These are phyloP conservation scores for Rhabditophanes sp. DNA, from an alignment of 2,888 invertebrate species.

Conservation along the genomic window DNA sequence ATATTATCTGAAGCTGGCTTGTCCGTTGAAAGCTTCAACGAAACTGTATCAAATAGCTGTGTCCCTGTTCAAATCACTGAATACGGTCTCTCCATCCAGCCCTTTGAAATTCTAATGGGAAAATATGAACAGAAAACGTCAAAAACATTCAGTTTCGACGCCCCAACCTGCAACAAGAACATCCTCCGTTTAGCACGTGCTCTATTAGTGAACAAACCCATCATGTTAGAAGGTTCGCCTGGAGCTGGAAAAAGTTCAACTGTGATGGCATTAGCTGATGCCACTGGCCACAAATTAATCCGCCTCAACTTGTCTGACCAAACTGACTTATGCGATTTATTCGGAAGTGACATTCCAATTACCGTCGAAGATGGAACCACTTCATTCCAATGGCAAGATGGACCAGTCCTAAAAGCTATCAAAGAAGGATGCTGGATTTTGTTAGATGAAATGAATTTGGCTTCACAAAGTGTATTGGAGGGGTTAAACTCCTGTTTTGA, in stretches of 20 bases:
- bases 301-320: slow-evolving; percentile 95
- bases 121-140: too few species aligned
- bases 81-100: too few species aligned
- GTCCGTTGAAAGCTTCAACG: too few species aligned
- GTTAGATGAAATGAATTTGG: slow-evolving; percentile 89
- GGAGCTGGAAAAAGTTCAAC: slow-evolving; percentile 95
- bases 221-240: slow-evolving; percentile 78
- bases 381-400: slow-evolving; percentile 90
- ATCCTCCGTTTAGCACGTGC: slow-evolving; percentile 68
- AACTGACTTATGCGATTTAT: slow-evolving; percentile 90
- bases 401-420: slow-evolving; percentile 77
- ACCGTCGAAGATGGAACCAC: slow-evolving; percentile 60
- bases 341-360: slow-evolving; percentile 88
- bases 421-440: slow-evolving; percentile 87
- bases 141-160: slow-evolving; percentile 28
- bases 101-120: too few species aligned
- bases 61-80: too few species aligned
- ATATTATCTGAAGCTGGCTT: too few species aligned
- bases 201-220: slow-evolving; percentile 61
- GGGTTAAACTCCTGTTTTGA: slow-evolving; percentile 95
- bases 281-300: slow-evolving; percentile 65
- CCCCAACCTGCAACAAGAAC: slow-evolving; percentile 55
- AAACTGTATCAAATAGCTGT: too few species aligned
- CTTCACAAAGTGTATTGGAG: slow-evolving; percentile 92
- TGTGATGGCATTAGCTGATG: slow-evolving; percentile 70